Evolutionary conservation across 2,797 vertebrate species (phyloP), one percentile per base, ranked within the genome.

Genomic region (Chrysocyon brachyurus): DNA sequence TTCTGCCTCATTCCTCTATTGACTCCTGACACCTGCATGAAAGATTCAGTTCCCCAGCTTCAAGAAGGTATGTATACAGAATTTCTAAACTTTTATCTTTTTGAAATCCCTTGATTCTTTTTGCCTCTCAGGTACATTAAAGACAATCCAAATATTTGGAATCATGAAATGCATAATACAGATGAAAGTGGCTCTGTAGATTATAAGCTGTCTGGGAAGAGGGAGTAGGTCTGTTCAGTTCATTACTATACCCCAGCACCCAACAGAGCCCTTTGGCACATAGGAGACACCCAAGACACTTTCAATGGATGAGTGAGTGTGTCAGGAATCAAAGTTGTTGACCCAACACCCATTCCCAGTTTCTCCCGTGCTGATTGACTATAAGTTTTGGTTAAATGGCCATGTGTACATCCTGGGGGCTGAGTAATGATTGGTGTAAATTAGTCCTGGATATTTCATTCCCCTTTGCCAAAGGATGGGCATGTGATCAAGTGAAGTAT

Each of bases 11-110:
- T 22, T 78, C 52, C n/a, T 94, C 56, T n/a, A n/a, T 2, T 40
- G 56, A 91, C 28, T 56, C 19, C 7, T 5, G 19, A 70, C 26
- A 19, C 33, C 36, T 5, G 2, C 61, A 89, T 73, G n/a, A 72
- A 56, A 94, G 19, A 14, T 85, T 82, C 24, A 83, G 89, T 96
- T 97, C 97, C 95, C 68, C 11, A 72, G 12, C 83, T 91, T 93
- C 33, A 56, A 78, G 40, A 63, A 86, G 6, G 8, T 81, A 75
- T 66, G 31, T 61, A 24, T 17, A 83, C 92, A 96, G 90, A 97
- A 97, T 97, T 98, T 98, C 96, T 96, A 96, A 85, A 85, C 70
- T 95, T 96, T 85, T 91, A 54, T 97, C 97, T 89, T 96, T 64
- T 84, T 52, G n/a, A 66, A 31, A 52, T 68, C 16, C 75, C 36